These are phyloP conservation scores for Antedon mediterranea DNA, from an alignment of 53 echinoderm and acorn worm genomes.

Conservation along the genomic window DNA sequence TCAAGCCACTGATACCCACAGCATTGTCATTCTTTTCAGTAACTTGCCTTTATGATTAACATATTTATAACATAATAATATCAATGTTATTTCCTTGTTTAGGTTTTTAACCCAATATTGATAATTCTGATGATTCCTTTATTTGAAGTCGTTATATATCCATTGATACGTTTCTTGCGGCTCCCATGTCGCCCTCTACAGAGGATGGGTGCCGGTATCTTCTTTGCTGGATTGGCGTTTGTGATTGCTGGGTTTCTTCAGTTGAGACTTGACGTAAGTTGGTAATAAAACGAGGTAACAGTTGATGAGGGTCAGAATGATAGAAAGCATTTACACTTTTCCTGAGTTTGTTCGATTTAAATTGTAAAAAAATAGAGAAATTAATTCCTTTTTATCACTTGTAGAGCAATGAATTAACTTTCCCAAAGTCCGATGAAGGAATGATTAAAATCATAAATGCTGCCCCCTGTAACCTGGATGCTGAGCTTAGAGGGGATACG, in stretches of 20 bases:
- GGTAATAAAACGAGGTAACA: too few species aligned
- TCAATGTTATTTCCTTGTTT: not conserved
- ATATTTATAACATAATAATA: too few species aligned
- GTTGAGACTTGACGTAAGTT: slow-evolving; percentile 67
- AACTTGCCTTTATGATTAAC: too few species aligned
- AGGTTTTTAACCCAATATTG: slow-evolving; percentile 81
- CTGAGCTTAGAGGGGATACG: slow-evolving; percentile 35
- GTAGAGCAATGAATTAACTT: slow-evolving; percentile 43
- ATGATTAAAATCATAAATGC: slow-evolving; percentile 65
- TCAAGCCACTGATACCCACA: too few species aligned
- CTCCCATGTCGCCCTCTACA: slow-evolving; percentile 72
- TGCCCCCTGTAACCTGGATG: slow-evolving; percentile 52
- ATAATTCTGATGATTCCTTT: slow-evolving; percentile 82
- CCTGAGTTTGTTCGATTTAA: too few species aligned
- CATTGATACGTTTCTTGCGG: slow-evolving; percentile 45
- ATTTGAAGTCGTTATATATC: slow-evolving; percentile 65
- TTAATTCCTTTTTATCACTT: too few species aligned
- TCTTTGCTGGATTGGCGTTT: slow-evolving; percentile 55
- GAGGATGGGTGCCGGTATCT: slow-evolving; percentile 74
- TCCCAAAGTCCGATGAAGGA: slow-evolving; percentile 41
- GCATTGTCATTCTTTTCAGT: too few species aligned
- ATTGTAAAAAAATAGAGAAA: too few species aligned
- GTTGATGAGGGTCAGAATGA: too few species aligned
- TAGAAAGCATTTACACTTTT: too few species aligned
- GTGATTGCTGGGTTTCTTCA: slow-evolving; percentile 64